Evolutionary conservation across 2,113 vertebrate genomes (phyloP).

Genomic region (Tupaia tana): DNA sequence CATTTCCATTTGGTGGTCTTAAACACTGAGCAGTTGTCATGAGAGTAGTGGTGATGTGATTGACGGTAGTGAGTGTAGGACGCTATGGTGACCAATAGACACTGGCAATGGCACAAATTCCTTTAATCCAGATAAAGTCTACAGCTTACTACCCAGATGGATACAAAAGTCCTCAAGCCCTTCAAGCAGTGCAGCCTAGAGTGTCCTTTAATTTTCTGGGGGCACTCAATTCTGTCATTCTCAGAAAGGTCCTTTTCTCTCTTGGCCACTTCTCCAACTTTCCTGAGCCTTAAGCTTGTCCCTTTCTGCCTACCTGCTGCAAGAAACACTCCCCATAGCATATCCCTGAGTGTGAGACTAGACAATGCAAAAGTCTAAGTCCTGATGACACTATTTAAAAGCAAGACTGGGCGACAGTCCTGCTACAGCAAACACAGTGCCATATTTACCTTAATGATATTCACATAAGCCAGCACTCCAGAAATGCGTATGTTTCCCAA

Average conservation of each 20-base stretch:
- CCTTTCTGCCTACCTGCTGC: neutral
- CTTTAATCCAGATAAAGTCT: neutral
- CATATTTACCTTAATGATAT: neutral
- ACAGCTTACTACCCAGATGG: neutral
- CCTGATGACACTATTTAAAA: neutral
- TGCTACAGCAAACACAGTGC: neutral
- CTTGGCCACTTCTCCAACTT: neutral
- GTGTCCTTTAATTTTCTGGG: neutral
- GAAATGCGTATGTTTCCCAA: neutral
- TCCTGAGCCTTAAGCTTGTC: neutral
- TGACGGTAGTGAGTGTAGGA: neutral
- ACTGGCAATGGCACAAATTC: accelerated
- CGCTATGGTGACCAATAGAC: accelerated
- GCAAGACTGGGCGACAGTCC: accelerated
- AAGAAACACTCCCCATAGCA: neutral
- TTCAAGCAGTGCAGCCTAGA: neutral
- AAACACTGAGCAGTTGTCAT: neutral
- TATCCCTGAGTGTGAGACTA: neutral
- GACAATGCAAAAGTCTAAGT: neutral
- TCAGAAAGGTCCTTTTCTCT: neutral
- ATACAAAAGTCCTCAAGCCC: accelerated
- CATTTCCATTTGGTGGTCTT: neutral
- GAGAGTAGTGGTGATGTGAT: neutral
- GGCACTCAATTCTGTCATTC: neutral
- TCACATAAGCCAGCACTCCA: neutral